Base-by-base conservation (phyloP, 2,113 vertebrate genomes). In the Channa maculata region DNA sequence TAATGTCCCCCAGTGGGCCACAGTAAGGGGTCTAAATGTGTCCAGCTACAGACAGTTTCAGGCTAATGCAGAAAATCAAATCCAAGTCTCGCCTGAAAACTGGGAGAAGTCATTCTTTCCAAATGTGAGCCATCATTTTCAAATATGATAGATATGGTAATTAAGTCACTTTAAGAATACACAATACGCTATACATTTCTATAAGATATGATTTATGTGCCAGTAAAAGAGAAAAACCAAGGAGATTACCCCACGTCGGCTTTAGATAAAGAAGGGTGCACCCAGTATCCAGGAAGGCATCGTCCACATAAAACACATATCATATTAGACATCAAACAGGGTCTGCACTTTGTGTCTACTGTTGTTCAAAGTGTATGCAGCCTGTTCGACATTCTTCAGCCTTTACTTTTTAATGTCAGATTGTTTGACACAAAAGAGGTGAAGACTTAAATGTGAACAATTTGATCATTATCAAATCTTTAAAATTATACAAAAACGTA, bases 1-100 rank as follows among this genome's bases (percentile, higher is more conserved):
- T 80, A 86, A 82, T 39, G 81, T 77, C 13, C 74, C 84, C 71
- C 5, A n/a, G 68, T 72, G 77, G 71, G 70, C 15, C 71, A 57
- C 83, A 70, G 80, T 70, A 60, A 84, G 88, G 71, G 75, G 65
- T 48, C 49, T 49, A 5, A 33, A 71, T 73, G 63, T 65, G 83
- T 80, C 85, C 82, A 71, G 71, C 80, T 86, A 76, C 71, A 83
- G 64, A 57, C 51, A 36, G 11, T 61, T 55, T 66, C 48, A 73
- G 79, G 59, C 52, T 68, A 67, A n/a, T 13, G 52, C 72, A 64
- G 44, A 75, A 71, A 80, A 74, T 73, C 68, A 53, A 70, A 61
- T 80, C 70, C 60, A 73, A 75, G 62, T 52, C 57, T 49, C 11
- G 58, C 70, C 63, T 15, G 53, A 61, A 41, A 71, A 79, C 59